These are phyloP conservation scores for Dermatemys mawii DNA, from an alignment of 2,113 vertebrate genomes.

Conservation along the genomic window DNA sequence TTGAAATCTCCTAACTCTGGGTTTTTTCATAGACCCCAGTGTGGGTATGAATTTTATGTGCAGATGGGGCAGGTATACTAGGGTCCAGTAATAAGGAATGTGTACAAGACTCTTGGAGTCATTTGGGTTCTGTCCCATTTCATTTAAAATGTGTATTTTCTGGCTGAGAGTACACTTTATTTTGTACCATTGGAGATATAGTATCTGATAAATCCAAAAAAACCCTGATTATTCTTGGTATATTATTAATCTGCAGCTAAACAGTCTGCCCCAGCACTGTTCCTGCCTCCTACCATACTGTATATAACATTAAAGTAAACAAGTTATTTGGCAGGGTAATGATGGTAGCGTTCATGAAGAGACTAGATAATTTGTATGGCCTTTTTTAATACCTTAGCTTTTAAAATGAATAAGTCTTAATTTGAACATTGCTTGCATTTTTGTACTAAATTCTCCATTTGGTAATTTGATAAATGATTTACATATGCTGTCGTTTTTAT, in stretches of 20 bases:
- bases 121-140: neutral
- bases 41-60: neutral
- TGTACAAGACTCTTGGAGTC: neutral
- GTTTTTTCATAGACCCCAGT: neutral
- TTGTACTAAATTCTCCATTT: neutral
- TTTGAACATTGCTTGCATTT: neutral
- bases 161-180: neutral
- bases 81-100: neutral
- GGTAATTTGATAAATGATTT: neutral
- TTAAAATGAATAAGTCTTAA: neutral
- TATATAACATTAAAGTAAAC: too few species aligned
- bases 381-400: neutral
- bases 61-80: neutral
- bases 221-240: rapidly evolving
- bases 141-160: neutral
- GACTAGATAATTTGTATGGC: neutral
- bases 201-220: neutral
- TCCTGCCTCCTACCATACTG: neutral
- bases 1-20: neutral
- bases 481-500: neutral
- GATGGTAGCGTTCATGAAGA: too few species aligned
- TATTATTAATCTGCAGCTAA: rapidly evolving
- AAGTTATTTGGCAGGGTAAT: neutral
- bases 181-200: neutral
- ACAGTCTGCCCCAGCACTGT: neutral